phyloP scores from a whole-genome alignment of 2,888 invertebrate genomes.

The Nomada flava region DNA sequence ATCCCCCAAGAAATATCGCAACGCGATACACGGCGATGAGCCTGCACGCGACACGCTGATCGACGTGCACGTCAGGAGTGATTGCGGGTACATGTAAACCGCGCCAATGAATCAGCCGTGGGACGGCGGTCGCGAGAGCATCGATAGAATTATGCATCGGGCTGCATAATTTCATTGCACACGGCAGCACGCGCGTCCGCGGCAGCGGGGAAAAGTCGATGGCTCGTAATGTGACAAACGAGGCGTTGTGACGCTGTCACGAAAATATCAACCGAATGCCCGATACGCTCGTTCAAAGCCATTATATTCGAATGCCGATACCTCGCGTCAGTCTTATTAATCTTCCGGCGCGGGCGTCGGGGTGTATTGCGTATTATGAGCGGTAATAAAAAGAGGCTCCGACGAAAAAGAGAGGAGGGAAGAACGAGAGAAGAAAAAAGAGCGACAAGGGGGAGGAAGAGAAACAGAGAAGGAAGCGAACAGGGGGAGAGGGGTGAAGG shows the following conservation, averaged over 20 bases:
- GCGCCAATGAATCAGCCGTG: slow-evolving; percentile 57
- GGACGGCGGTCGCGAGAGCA: slow-evolving; percentile 62
- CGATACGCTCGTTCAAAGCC: slow-evolving; percentile 55
- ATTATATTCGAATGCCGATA: slow-evolving; percentile 63
- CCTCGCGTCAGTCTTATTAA: slow-evolving; percentile 63
- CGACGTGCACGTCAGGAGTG: slow-evolving; percentile 43
- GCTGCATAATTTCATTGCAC: slow-evolving; percentile 65
- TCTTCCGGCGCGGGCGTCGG: slow-evolving; percentile 46
- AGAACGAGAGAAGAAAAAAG: not conserved
- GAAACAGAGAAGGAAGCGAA: not conserved
- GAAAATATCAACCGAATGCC: slow-evolving; percentile 59
- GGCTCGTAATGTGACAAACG: slow-evolving; percentile 65
- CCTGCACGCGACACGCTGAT: slow-evolving; percentile 14
- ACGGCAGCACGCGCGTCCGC: slow-evolving; percentile 50
- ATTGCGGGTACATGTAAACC: slow-evolving; percentile 50
- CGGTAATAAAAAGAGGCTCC: slow-evolving; percentile 53
- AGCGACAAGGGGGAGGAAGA: not conserved
- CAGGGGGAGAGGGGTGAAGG: not conserved
- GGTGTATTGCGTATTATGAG: slow-evolving; percentile 57
- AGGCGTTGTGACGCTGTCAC: slow-evolving; percentile 63
- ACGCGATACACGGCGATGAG: slow-evolving; percentile 10
- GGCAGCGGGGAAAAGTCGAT: slow-evolving; percentile 53
- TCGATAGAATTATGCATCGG: slow-evolving; percentile 61
- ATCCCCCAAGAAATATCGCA: not conserved
- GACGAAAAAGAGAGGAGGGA: slow-evolving; percentile 9